Evolutionary conservation across 2,797 vertebrate genomes (phyloP), one percentile per base, ranked within the genome.

Genomic region (Gymnopithys bicolor): DNA sequence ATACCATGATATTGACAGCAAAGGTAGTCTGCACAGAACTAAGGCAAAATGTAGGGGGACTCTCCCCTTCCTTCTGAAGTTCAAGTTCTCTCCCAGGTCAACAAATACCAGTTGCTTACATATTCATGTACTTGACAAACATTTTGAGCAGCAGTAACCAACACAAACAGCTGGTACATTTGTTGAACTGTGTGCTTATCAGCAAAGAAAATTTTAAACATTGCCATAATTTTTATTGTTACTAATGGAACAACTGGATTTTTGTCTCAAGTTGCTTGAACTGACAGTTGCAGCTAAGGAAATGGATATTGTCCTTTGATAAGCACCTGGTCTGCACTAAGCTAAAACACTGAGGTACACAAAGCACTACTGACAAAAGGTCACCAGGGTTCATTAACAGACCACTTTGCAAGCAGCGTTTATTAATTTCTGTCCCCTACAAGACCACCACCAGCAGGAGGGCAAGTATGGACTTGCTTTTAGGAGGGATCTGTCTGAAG

Each of bases 301-400:
- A 85, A 70, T 1, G 11, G n/a, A 46, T 51, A 46, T 9, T 83
- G 68, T 21, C 23, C 3, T 3, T 73, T 5, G n/a, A 66, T n/a
- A 62, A 0, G 3, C 8, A 21, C 5, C 5, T 0, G 0, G 0
- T 41, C 64, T 41, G 8, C 9, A 13, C 49, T 77, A 35, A 52
- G 59, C 27, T 79, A 43, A 70, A 90, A 60, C 43, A 66, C 17
- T 2, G 19, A 49, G 32, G 49, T 64, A 68, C 66, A 74, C 27
- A 64, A 81, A 74, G 19, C 2, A 2, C 55, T 77, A 71, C 48
- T 73, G 60, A 53, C 60, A 68, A 64, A 52, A n/a, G 30, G 45
- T 51, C 66, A 82, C 28, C 56, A 67, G 27, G 21, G 22, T 11
- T 64, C 41, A 32, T 41, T 32, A 48, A 64, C 5, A 62, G 30